phyloP scores from a whole-genome alignment of 1,140 invertebrate species.

The Meloidogyne floridensis region DNA sequence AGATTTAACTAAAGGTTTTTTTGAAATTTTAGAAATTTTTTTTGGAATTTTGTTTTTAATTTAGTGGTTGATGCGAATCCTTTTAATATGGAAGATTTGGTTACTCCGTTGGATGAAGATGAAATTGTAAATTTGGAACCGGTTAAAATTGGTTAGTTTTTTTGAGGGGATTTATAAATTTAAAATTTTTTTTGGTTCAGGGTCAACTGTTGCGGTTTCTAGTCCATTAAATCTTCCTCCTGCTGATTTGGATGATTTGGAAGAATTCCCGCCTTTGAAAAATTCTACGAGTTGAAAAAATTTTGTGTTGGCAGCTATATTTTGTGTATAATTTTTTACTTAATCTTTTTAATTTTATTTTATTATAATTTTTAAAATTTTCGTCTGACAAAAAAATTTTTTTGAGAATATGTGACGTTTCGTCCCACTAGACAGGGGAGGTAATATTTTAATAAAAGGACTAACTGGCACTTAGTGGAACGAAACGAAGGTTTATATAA shows the following conservation, averaged over 20 bases:
- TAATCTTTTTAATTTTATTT: too few species aligned
- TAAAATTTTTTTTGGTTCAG: background rate
- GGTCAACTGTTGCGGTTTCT: background rate
- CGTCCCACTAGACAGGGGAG: too few species aligned
- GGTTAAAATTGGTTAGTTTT: background rate
- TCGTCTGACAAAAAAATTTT: too few species aligned
- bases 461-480: too few species aligned
- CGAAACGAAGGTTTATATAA: too few species aligned
- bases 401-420: too few species aligned
- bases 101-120: slow-evolving; percentile 4
- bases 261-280: slow-evolving; percentile 44
- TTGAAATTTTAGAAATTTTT: background rate
- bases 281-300: background rate
- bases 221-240: slow-evolving; percentile 27
- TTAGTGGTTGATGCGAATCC: slow-evolving; percentile 26
- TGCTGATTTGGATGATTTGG: slow-evolving; percentile 44
- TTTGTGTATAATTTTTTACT: too few species aligned
- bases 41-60: background rate
- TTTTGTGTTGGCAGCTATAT: background rate
- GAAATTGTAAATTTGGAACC: slow-evolving; percentile 5
- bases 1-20: slow-evolving; percentile 17
- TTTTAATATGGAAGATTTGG: slow-evolving; percentile 39
- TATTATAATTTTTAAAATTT: too few species aligned
- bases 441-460: too few species aligned
- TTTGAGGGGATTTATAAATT: background rate